Evolutionary conservation across 2,113 vertebrate genomes (phyloP), one percentile per base, ranked within the genome.

Genomic region (Podarcis cretensis): DNA sequence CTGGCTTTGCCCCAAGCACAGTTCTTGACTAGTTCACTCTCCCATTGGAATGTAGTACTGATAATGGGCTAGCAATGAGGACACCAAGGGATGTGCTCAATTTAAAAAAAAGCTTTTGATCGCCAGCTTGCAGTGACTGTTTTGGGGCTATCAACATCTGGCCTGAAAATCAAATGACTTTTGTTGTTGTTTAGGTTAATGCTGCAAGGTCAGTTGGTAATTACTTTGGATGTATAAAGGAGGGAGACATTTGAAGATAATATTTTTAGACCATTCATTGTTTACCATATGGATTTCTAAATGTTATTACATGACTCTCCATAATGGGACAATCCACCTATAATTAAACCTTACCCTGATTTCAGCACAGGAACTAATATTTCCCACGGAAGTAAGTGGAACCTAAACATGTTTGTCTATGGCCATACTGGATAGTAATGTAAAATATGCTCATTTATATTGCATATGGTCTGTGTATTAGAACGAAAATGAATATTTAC

Each of bases 1-100:
- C 87, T 87, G 84, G 77, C 91, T 94, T n/a, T 93, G 90, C 90
- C 95, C 93, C 89, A 91, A 89, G 92, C 85, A 90, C 90, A 88
- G 84, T 77, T 91, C 92, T 90, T 9, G 12, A 87, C 92, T 87
- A 82, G 82, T 84, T 91, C 25, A 12, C 32, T 85, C 87, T 93
- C 83, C 89, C 88, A 90, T 71, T 0, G 77, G 93, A 93, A 86
- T 90, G 89, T 20, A 12, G 78, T 83, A 5, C 48, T 54, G 87
- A 35, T 84, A 83, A 93, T 85, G 43, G 83, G 30, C 84, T 90
- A 81, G 65, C 71, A 89, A 87, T 66, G 81, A 82, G 43, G 0
- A 81, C 0, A 87, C 79, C 0, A 5, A 78, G 48, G 89, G 87
- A 83, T 84, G 65, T 3, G 59, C 43, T 81, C 23, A 91, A n/a